Percentiles rank a stretch among this genome's conserved stretches.
Conservation (phyloP, 2,888 invertebrate species). For the Papilio gigon region DNA sequence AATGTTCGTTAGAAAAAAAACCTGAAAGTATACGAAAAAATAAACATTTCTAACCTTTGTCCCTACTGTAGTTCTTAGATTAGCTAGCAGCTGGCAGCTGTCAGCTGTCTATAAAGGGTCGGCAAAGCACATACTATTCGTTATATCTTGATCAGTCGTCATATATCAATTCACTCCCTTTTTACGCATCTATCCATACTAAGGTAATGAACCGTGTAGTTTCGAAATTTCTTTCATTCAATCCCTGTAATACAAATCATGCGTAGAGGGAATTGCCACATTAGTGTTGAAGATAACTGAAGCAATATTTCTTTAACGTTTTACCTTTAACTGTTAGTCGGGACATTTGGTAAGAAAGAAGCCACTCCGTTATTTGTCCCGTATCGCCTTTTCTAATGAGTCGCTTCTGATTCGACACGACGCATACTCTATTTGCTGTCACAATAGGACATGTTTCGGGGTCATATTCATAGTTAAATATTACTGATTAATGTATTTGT, state of each 20-base stretch:
- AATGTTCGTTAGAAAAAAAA: no score
- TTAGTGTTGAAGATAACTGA: slow-evolving; percentile 28
- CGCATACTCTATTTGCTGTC: slow-evolving; percentile 63
- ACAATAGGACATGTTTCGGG: slow-evolving; percentile 74
- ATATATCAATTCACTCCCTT: not conserved
- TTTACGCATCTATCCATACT: not conserved
- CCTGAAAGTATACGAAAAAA: no score
- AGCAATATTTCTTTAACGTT: slow-evolving; percentile 29
- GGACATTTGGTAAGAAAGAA: slow-evolving; percentile 49
- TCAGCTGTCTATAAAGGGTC: no score
- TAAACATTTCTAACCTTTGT: no score
- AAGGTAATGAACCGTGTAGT: slow-evolving; percentile 17
- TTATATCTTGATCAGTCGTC: not conserved
- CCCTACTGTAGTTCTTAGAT: no score
- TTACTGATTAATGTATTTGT: slow-evolving; percentile 69
- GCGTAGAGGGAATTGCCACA: slow-evolving; percentile 38
- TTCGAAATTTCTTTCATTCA: slow-evolving; percentile 35
- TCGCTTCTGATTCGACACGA: slow-evolving; percentile 78
- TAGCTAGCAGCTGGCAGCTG: no score
- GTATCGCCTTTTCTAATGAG: slow-evolving; percentile 76
- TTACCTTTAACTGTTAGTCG: slow-evolving; percentile 43
- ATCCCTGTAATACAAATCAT: slow-evolving; percentile 38
- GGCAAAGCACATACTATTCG: not conserved
- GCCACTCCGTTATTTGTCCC: slow-evolving; percentile 70
- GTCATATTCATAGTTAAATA: slow-evolving; percentile 69